These are phyloP conservation scores for Peromyscus aztecus DNA, from an alignment of 2,797 vertebrate genomes.

Conservation along the genomic window DNA sequence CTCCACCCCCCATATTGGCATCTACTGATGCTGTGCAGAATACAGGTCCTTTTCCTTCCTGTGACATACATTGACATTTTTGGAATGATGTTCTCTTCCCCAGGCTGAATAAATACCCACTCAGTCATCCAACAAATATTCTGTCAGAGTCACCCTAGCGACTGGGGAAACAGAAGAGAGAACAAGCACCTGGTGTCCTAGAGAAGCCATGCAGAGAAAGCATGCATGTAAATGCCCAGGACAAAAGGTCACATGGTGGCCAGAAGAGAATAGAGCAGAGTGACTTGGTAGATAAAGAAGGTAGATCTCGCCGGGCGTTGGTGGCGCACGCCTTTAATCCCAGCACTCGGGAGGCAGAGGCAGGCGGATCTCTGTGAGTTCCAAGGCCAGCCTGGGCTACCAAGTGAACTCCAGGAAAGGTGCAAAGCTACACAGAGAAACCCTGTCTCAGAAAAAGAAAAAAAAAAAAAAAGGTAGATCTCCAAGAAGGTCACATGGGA, in stretches of 20 bases:
- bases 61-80: not conserved
- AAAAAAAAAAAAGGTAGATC: no score
- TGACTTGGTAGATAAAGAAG: not conserved
- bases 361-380: no score
- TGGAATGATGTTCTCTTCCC: not conserved
- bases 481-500: not conserved
- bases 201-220: not conserved
- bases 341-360: no score
- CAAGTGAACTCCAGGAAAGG: no score
- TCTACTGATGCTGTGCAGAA: not conserved
- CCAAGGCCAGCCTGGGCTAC: no score
- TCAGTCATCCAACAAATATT: not conserved
- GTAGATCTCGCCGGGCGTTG: no score
- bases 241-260: not conserved
- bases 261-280: not conserved
- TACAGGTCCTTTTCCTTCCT: not conserved
- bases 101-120: not conserved
- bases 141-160: not conserved
- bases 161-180: not conserved
- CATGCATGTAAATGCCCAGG: not conserved
- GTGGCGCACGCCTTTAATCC: no score
- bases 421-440: no score
- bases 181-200: not conserved
- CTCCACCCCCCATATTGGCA: not conserved
- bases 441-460: no score